phyloP scores from a whole-genome alignment of 2,888 invertebrate genomes.

The Lasioglossum figueresi region DNA sequence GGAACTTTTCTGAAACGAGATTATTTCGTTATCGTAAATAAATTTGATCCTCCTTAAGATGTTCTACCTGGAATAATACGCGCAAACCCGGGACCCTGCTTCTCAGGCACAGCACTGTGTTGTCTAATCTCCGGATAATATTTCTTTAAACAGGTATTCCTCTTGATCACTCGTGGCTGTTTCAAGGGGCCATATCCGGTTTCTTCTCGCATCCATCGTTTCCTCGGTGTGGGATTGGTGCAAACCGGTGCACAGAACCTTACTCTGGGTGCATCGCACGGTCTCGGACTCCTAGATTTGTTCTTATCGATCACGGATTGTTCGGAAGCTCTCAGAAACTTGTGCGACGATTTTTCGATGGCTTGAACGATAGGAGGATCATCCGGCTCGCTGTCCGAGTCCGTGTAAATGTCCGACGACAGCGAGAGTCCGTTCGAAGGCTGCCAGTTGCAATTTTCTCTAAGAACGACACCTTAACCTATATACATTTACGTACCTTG shows the following conservation, averaged over 20 bases:
- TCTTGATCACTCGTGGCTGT: background rate
- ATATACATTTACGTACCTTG: conserved; percentile 16
- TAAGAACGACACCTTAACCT: background rate
- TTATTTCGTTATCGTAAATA: background rate
- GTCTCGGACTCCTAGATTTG: background rate
- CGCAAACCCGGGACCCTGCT: background rate
- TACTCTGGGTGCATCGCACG: background rate
- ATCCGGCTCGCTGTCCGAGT: conserved; percentile 67
- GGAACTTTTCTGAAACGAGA: background rate
- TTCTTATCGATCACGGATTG: background rate
- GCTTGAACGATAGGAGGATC: conserved; percentile 54
- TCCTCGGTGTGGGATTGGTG: background rate
- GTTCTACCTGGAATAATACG: conserved; percentile 24
- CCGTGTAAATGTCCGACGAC: conserved; percentile 45
- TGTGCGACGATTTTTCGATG: conserved; percentile 60
- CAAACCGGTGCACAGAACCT: conserved; percentile 17
- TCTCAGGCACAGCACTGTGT: background rate
- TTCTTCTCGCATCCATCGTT: background rate
- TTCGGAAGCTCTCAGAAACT: conserved; percentile 47
- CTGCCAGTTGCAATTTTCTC: background rate
- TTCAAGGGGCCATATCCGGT: background rate
- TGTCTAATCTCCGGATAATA: background rate
- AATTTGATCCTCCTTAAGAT: background rate
- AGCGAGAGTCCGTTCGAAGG: conserved; percentile 14
- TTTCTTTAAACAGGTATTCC: background rate